Evolutionary conservation across 2,888 invertebrate species (phyloP).

Genomic region (Epirrhoe alternata): DNA sequence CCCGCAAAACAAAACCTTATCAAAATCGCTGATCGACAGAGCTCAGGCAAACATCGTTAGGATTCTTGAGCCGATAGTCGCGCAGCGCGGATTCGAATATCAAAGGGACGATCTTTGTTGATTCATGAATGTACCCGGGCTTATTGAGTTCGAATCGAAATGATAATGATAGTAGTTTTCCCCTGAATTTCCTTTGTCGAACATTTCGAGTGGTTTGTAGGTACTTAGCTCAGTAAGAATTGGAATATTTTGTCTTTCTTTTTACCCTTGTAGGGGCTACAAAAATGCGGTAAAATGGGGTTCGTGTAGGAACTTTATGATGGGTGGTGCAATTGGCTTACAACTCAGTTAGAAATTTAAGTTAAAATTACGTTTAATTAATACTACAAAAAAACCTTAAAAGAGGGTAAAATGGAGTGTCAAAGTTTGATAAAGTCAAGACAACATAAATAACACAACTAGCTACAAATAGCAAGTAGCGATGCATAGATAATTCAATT

Average conservation of each 20-base stretch:
- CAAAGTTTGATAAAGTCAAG: too few species aligned
- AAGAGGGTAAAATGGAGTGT: too few species aligned
- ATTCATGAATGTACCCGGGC: conserved; percentile 31
- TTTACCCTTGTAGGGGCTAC: too few species aligned
- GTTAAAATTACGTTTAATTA: too few species aligned
- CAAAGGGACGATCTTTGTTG: conserved; percentile 32
- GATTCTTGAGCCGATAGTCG: conserved; percentile 27
- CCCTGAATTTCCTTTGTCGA: background rate
- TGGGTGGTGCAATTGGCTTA: too few species aligned
- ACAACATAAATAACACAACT: background rate
- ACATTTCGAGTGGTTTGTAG: background rate
- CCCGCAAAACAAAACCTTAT: conserved; percentile 10
- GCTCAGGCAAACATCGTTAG: conserved; percentile 23
- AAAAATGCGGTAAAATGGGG: too few species aligned
- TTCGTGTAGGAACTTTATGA: too few species aligned
- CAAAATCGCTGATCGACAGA: conserved; percentile 1
- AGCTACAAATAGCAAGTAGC: background rate
- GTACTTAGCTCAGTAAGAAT: too few species aligned
- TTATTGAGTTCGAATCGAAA: conserved; percentile 24
- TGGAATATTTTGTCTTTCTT: too few species aligned
- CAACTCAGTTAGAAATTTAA: too few species aligned
- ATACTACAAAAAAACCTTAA: too few species aligned
- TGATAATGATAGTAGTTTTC: conserved; percentile 11
- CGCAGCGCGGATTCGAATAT: conserved; percentile 22
- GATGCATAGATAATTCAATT: conserved; percentile 24